Conservation (phyloP, 2,797 vertebrate species). For the Etheostoma nigrum region DNA sequence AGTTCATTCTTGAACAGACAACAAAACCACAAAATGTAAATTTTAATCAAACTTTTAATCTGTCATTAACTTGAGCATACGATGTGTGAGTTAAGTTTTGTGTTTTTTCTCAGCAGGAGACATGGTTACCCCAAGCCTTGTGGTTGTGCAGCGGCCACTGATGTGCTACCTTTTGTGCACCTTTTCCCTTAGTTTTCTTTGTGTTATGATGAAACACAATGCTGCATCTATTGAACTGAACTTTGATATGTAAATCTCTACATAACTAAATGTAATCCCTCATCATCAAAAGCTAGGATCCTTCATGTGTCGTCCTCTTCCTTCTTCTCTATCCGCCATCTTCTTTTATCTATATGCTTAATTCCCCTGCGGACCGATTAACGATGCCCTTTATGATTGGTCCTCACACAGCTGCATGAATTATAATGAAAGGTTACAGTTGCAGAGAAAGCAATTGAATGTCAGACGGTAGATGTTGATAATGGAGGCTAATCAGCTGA, state of each 20-base stretch:
- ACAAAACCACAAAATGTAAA: neutral
- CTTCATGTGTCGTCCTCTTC: neutral
- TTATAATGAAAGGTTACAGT: slow-evolving; percentile 70
- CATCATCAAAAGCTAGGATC: slow-evolving; percentile 17
- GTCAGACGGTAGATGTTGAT: slow-evolving; percentile 55
- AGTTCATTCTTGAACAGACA: neutral
- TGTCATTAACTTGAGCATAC: neutral
- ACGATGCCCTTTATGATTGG: slow-evolving; percentile 55
- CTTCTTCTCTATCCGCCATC: slow-evolving; percentile 5
- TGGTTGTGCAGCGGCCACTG: neutral
- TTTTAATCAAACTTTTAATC: neutral
- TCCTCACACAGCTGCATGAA: slow-evolving; percentile 34
- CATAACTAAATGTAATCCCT: neutral
- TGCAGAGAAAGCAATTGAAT: slow-evolving; percentile 61
- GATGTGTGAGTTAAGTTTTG: neutral
- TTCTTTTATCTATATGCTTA: slow-evolving; percentile 33
- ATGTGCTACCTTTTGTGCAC: neutral
- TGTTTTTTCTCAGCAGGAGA: neutral
- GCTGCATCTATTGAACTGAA: neutral
- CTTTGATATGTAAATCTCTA: slow-evolving; percentile 18
- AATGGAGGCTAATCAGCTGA: slow-evolving; percentile 53
- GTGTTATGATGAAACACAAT: neutral
- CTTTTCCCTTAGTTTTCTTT: neutral
- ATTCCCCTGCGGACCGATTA: slow-evolving; percentile 32
- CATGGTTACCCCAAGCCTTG: neutral